Evolutionary conservation across 2,797 vertebrate species (phyloP).

Genomic region (Cyprinodon diabolis): DNA sequence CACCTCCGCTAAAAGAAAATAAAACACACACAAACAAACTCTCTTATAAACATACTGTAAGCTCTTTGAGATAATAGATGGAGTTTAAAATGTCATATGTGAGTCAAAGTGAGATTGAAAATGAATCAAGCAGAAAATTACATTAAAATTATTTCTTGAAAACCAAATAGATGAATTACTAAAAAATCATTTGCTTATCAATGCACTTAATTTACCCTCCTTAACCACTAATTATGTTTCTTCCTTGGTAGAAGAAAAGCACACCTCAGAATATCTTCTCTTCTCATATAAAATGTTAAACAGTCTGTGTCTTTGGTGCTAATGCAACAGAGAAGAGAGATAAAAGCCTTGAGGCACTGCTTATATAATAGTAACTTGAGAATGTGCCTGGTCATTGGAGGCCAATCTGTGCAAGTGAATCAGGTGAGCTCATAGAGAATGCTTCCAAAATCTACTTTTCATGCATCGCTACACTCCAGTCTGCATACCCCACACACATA

Average conservation of each 20-base stretch:
- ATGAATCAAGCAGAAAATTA: neutral
- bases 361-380: conserved; percentile 43
- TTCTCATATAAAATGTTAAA: conserved; percentile 13
- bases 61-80: neutral
- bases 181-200: neutral
- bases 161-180: neutral
- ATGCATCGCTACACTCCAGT: conserved; percentile 48
- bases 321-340: conserved; percentile 16
- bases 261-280: conserved; percentile 18
- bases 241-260: conserved; percentile 12
- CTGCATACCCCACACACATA: conserved; percentile 13
- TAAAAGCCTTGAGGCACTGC: conserved; percentile 16
- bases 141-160: neutral
- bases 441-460: conserved; percentile 56
- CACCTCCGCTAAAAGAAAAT: too few species aligned
- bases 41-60: too few species aligned
- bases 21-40: too few species aligned
- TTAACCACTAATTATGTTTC: conserved; percentile 16
- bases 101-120: neutral
- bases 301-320: conserved; percentile 16
- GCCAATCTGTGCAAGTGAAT: conserved; percentile 49
- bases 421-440: conserved; percentile 57
- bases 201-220: neutral
- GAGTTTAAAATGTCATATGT: neutral
- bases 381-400: conserved; percentile 36